A percentile compares a stretch with the other conserved stretches of the same genome.
These are phyloP conservation scores for Pinna nobilis DNA, from an alignment of 1,140 invertebrate species.

Conservation along the genomic window DNA sequence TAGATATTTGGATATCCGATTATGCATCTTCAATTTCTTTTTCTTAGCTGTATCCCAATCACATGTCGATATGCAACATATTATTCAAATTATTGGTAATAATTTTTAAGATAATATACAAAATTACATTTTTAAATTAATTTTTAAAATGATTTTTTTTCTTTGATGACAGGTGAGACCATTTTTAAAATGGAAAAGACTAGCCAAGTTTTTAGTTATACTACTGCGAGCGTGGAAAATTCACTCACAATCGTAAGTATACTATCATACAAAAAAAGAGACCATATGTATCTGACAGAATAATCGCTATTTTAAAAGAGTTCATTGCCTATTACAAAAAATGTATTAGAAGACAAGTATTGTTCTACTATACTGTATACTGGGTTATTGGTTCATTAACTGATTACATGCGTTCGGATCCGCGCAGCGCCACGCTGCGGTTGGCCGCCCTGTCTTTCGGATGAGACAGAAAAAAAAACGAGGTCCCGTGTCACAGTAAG, in stretches of 20 bases:
- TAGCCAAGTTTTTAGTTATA: conserved; percentile 50
- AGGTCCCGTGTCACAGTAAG: too few species aligned
- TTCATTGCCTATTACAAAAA: neutral
- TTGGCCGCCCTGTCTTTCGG: neutral
- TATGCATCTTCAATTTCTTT: too few species aligned
- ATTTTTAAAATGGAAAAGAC: conserved; percentile 36
- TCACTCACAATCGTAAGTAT: conserved; percentile 54
- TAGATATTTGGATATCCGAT: too few species aligned
- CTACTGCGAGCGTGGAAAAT: conserved; percentile 55
- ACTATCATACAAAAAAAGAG: neutral
- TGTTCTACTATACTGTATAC: neutral
- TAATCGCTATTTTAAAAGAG: neutral
- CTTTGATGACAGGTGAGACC: conserved; percentile 42
- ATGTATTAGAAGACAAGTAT: neutral
- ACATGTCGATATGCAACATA: too few species aligned
- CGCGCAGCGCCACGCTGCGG: neutral
- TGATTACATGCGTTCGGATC: neutral
- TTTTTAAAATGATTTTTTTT: too few species aligned
- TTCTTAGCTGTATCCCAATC: too few species aligned
- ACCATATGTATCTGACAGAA: neutral
- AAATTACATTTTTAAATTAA: too few species aligned
- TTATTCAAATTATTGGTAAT: too few species aligned
- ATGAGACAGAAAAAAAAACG: too few species aligned
- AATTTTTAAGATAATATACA: too few species aligned
- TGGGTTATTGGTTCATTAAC: neutral